These are phyloP conservation scores for Anguilla obscura DNA, from an alignment of 2,797 vertebrate species.

Conservation along the genomic window DNA sequence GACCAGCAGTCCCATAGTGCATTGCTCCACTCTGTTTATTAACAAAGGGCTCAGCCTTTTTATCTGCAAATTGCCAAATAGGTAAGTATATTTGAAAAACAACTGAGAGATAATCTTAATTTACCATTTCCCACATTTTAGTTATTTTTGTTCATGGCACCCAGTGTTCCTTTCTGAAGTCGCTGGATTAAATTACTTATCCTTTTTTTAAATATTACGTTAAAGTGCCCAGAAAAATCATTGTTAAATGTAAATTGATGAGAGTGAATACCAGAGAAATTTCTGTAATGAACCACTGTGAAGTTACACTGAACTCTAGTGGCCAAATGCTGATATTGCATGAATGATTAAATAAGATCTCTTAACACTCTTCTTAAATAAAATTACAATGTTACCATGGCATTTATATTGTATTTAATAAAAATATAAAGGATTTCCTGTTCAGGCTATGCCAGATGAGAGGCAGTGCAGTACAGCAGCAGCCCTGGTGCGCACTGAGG, in stretches of 20 bases:
- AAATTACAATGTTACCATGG: neutral
- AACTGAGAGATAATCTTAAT: too few relatives aligned
- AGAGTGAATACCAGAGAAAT: neutral
- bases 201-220: neutral
- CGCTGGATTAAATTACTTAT: too few relatives aligned
- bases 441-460: neutral
- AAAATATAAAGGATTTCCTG: neutral
- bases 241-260: neutral
- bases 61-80: too few relatives aligned
- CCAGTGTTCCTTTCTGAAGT: too few relatives aligned
- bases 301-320: slow-evolving; percentile 28
- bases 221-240: neutral
- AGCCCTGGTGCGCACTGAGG: neutral
- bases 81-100: too few relatives aligned
- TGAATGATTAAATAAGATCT: neutral
- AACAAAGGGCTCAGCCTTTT: too few relatives aligned
- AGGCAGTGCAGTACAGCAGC: neutral
- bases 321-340: slow-evolving; percentile 24
- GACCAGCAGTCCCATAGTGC: too few relatives aligned
- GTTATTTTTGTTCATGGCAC: too few relatives aligned
- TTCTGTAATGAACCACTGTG: neutral
- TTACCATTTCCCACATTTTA: too few relatives aligned
- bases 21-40: too few relatives aligned
- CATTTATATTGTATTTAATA: neutral
- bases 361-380: neutral